A percentile compares a stretch with the other conserved stretches of the same genome.
Evolutionary conservation across 2,797 vertebrate species (phyloP).

Genomic region (Micromesistius poutassou): DNA sequence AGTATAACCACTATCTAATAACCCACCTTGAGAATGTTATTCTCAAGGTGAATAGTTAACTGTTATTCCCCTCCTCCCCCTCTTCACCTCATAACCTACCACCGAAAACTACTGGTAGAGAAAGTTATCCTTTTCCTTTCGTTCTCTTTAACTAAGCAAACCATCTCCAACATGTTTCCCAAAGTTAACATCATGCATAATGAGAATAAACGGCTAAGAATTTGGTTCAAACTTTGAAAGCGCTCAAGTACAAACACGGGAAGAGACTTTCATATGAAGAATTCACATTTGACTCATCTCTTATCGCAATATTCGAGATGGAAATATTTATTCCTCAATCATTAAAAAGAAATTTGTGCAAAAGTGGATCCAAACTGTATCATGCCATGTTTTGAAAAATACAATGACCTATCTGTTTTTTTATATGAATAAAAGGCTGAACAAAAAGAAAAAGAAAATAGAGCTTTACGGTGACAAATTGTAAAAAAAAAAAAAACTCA

Average conservation of each 20-base stretch:
- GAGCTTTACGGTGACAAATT: neutral
- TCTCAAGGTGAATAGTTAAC: too few species aligned
- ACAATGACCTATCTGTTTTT: neutral
- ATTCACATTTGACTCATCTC: conserved; percentile 66
- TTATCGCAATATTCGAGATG: conserved; percentile 40
- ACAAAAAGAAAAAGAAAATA: neutral
- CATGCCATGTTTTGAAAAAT: neutral
- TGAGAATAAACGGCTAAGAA: conserved; percentile 40
- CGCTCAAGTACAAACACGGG: conserved; percentile 70
- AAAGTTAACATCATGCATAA: conserved; percentile 64
- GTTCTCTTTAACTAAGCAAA: conserved; percentile 63
- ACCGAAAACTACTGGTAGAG: conserved; percentile 47
- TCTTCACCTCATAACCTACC: conserved; percentile 42
- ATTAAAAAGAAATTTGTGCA: conserved; percentile 10
- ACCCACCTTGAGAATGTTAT: conserved; percentile 22
- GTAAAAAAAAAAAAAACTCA: neutral
- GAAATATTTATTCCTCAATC: conserved; percentile 58
- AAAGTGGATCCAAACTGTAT: conserved; percentile 9
- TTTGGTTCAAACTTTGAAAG: conserved; percentile 59
- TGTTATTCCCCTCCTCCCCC: conserved; percentile 25
- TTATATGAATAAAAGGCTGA: neutral
- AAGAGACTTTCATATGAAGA: conserved; percentile 72
- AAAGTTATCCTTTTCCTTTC: conserved; percentile 65
- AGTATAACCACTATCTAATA: neutral
- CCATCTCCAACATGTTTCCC: conserved; percentile 62